Evolutionary conservation across 2,888 invertebrate genomes (phyloP), one percentile per base, ranked within the genome.

Genomic region (Nephrotoma appendiculata): DNA sequence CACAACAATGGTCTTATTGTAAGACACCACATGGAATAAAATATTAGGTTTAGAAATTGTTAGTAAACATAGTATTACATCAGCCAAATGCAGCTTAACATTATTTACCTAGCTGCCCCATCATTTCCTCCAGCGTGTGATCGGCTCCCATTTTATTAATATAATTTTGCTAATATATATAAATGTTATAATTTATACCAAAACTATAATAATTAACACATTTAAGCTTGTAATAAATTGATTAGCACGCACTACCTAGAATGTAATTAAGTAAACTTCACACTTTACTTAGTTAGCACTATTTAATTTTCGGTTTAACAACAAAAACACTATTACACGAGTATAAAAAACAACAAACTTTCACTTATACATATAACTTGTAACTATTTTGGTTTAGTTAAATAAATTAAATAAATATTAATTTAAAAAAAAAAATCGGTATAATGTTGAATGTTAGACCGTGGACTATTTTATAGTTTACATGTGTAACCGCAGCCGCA

Each of bases 41-140:
- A 31, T 31, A 31, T 31, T 31, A 1, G 31, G 71, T 71, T 44
- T 44, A 1, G 4, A 1, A 44, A 9, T 44, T 3, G 44, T 44
- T 44, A 31, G 31, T 31, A 3, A 3, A 31, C 31, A 31, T 3
- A 6, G 15, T 5, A 19, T 57, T 71, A 71, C 71, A 71, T 71
- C 71, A 52, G 41, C 83, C 86, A 86, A 83, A 85, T 52, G 31
- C 31, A 31, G 31, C 31, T 31, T 31, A 31, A 83, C 19, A 48
- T 12, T 86, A 88, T 92, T 93, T 89, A 94, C 94, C 94, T 89
- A 94, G 91, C 90, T 94, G 94, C 89, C 93, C 94, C 94, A 94
- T 94, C 90, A 94, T 93, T 89, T 94, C 94, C 89, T 94, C 94
- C 87, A 94, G 90, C 43, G 94, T 94, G 89, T 92, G 93, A 91